These are phyloP conservation scores for Plusia festucae DNA, from an alignment of 2,888 invertebrate species.

Conservation along the genomic window DNA sequence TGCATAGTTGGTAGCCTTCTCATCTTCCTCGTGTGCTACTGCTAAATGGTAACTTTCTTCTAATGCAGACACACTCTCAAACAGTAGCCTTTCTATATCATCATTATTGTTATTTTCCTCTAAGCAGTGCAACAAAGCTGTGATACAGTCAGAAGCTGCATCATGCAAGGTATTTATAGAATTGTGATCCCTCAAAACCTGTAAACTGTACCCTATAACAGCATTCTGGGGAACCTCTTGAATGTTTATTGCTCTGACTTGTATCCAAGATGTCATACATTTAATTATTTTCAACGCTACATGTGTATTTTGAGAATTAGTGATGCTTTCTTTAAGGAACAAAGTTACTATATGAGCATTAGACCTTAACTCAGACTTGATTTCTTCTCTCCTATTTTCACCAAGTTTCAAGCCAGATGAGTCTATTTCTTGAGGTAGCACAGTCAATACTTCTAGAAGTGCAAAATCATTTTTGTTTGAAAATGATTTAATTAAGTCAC, in stretches of 20 bases:
- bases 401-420: conserved; percentile 95
- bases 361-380: conserved; percentile 93
- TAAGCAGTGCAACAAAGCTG: conserved; percentile 94
- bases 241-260: conserved; percentile 94
- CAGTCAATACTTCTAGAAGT: conserved; percentile 96
- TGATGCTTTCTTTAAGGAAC: conserved; percentile 94
- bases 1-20: conserved; percentile 98
- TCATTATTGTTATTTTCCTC: conserved; percentile 93
- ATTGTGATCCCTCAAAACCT: conserved; percentile 90
- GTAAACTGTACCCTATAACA: conserved; percentile 93
- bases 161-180: conserved; percentile 93
- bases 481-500: conserved; percentile 94
- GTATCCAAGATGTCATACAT: conserved; percentile 98
- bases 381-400: conserved; percentile 96
- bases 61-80: conserved; percentile 94
- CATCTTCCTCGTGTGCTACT: conserved; percentile 97
- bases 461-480: conserved; percentile 93
- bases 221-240: conserved; percentile 92
- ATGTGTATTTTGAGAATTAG: conserved; percentile 91
- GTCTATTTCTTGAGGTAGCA: conserved; percentile 98
- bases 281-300: conserved; percentile 93
- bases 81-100: conserved; percentile 93
- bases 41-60: conserved; percentile 97
- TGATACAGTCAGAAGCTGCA: conserved; percentile 97
- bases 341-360: conserved; percentile 94